Base-by-base conservation (phyloP, 1,140 invertebrate species). In the Eumaeus atala region DNA sequence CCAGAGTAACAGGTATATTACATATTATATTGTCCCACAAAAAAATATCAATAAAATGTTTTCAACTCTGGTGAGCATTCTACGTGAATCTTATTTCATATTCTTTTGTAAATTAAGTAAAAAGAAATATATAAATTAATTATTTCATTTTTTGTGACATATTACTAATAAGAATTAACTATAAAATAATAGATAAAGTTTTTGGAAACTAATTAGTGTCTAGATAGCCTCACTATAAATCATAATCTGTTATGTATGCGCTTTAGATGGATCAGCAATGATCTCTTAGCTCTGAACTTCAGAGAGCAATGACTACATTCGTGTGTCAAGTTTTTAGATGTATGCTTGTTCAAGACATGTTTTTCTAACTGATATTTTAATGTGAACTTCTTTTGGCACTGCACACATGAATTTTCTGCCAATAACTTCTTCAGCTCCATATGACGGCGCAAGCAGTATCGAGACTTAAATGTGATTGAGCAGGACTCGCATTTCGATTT, bases 241-340 rank as follows among this genome's bases (percentile, higher is more conserved):
- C 83, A 83, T 83, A 82, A 81, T 34, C 64, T 66, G 34, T 78
- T 85, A 40, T 87, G 84, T n/a, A 84, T 72, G 1, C 84, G 64
- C 37, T 67, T 76, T 38, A 84, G 33, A 59, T 87, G 84, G 16
- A 58, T 79, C 38, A 64, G 33, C 9, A 87, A 51, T 0, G 81
- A 85, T 49, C 75, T 69, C 42, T 78, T 77, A 9, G 72, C 78
- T 66, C 81, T 84, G 50, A 82, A 87, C 56, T 87, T 84, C 0
- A 87, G 48, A 0, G 67, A 72, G 37, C 84, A 87, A 6, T 73
- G 60, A 38, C 78, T 71, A 64, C 84, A 87, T 42, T 84, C 68
- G 54, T 72, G 84, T 0, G 61, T 79, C 0, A 69, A 58, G 63
- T 79, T 77, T 58, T 84, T 83, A 37, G 72, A 72, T 3, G 69